These are phyloP conservation scores for Lepidurus apus DNA, from an alignment of 1,140 invertebrate species.

Conservation along the genomic window DNA sequence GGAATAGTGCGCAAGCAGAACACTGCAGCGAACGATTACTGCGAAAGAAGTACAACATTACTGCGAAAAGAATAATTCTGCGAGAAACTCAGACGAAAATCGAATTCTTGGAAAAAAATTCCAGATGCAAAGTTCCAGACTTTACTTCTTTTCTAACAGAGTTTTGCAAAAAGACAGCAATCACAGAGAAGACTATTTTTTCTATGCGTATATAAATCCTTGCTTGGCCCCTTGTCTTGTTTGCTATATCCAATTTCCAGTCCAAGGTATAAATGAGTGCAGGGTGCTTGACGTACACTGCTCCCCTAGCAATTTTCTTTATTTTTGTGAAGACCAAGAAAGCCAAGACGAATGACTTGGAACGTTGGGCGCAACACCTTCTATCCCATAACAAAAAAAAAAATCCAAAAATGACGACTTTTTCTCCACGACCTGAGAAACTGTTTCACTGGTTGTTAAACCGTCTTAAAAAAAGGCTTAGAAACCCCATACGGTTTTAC, in stretches of 20 bases:
- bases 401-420: not conserved
- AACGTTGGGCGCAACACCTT: not conserved
- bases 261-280: not conserved
- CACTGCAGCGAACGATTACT: too few relatives aligned
- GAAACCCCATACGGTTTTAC: not conserved
- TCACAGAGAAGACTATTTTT: not conserved
- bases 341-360: not conserved
- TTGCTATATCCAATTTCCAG: not conserved
- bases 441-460: not conserved
- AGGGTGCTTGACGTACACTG: not conserved
- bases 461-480: not conserved
- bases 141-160: too few relatives aligned
- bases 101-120: too few relatives aligned
- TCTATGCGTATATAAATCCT: not conserved
- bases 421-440: not conserved
- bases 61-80: too few relatives aligned
- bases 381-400: not conserved
- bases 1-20: too few relatives aligned
- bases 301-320: slow-evolving; percentile 1
- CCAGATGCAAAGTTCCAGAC: too few relatives aligned
- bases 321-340: not conserved
- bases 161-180: too few relatives aligned
- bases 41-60: too few relatives aligned
- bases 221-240: not conserved
- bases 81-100: too few relatives aligned